Base-by-base conservation (phyloP, 1,140 invertebrate species). In the Antheraea mylitta region DNA sequence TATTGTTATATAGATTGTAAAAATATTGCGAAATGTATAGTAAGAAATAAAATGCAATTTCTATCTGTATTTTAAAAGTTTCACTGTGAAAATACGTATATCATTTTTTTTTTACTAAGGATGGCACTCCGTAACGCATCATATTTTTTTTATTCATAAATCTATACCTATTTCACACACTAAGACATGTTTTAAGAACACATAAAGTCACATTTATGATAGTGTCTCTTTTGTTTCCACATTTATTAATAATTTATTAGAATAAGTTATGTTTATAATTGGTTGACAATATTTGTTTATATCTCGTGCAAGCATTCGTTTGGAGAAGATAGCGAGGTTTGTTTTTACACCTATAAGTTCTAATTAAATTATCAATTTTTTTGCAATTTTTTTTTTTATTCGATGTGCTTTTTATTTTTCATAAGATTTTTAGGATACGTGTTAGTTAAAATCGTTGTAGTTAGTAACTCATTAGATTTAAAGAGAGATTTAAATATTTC, bases 271-370 rank as follows among this genome's bases (percentile, higher is more conserved):
- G 70, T 42, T 66, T 58, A 63, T 18, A 64, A 71, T 71, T 38
- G 66, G 64, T 68, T 76, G 45, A 59, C 19, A n/a, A 69, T 18
- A 19, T 18, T 59, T 63, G 16, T 69, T 73, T 30, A 36, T 73
- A 66, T 87, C 86, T 78, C 83, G 81, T 82, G 82, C 87, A 92
- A 94, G 93, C 93, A 93, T 92, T 91, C 92, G 70, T 94, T 93
- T 86, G 93, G 93, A 84, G 92, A 93, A 77, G 93, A 94, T 90
- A 91, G 90, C 80, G 93, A 94, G 93, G 93, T 93, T 92, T 86
- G 92, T 89, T 87, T 86, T 53, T 53, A 53, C 45, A 53, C 45
- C 16, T 2, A 53, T 53, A 13, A 10, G 45, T 53, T 53, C 13
- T 53, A 37, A 58, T 58, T 66, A n/a, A n/a, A 66, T 59, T 58